These are phyloP conservation scores for Diphyllodes magnificus DNA, from an alignment of 2,113 vertebrate species.

Conservation along the genomic window DNA sequence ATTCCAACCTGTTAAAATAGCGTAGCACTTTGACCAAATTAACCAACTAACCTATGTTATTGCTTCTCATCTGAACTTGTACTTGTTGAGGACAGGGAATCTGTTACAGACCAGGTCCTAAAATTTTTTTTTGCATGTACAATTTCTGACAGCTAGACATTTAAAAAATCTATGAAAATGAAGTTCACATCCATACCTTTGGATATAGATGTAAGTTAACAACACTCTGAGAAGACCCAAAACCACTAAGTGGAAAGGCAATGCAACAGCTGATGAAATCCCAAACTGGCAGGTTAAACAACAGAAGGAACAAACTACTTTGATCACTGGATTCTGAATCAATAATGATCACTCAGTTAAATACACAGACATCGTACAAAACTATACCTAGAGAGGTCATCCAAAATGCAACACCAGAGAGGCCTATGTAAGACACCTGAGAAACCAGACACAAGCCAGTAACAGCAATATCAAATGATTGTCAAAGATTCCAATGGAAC, in stretches of 20 bases:
- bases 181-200: background rate
- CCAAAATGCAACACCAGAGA: background rate
- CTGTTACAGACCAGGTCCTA: background rate
- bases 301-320: background rate
- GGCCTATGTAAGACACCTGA: fast-evolving
- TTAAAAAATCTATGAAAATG: background rate
- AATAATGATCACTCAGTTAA: background rate
- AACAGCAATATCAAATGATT: background rate
- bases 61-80: background rate
- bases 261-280: background rate
- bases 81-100: background rate
- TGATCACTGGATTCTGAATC: background rate
- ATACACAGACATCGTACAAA: background rate
- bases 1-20: background rate
- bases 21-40: background rate
- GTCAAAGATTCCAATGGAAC: background rate
- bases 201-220: background rate
- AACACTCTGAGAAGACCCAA: background rate
- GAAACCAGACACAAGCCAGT: background rate
- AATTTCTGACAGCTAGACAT: background rate
- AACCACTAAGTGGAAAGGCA: background rate
- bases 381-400: background rate
- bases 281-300: background rate
- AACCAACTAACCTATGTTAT: background rate
- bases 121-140: fast-evolving